Conservation (phyloP, 2,888 invertebrate species). For the Agrochola litura region DNA sequence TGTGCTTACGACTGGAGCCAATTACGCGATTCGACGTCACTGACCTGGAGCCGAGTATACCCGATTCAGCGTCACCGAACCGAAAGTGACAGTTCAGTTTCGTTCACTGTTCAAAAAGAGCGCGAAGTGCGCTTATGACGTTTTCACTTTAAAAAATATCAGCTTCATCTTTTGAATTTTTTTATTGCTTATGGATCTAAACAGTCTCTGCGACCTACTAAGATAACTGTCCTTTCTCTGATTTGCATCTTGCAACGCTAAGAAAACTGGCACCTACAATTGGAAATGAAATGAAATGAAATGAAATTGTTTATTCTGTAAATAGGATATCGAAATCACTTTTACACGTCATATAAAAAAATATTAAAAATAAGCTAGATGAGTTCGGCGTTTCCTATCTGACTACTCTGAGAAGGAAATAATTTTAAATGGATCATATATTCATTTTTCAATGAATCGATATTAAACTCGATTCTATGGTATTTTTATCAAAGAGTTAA, state of each 20-base stretch:
- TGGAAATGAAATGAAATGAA: no score
- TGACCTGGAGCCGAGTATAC: no score
- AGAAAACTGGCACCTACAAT: neutral
- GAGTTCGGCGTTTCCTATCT: no score
- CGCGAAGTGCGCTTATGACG: neutral
- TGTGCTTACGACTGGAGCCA: neutral
- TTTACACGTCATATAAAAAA: no score
- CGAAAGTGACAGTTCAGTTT: neutral
- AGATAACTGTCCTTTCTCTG: neutral
- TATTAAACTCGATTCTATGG: neutral
- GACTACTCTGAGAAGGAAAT: no score
- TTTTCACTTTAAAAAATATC: neutral
- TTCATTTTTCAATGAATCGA: slow-evolving; percentile 21
- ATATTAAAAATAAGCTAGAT: no score
- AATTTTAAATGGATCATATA: slow-evolving; percentile 51
- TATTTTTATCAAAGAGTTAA: slow-evolving; percentile 16
- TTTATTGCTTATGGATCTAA: neutral
- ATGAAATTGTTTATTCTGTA: no score
- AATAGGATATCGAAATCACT: no score
- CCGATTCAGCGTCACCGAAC: no score
- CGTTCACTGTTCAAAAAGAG: neutral
- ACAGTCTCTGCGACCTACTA: neutral
- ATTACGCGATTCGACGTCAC: no score
- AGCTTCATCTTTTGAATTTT: neutral
- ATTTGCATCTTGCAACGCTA: neutral